Evolutionary conservation across 1,140 invertebrate species (phyloP), one percentile per base, ranked within the genome.

Genomic region (Micrasema minimum): DNA sequence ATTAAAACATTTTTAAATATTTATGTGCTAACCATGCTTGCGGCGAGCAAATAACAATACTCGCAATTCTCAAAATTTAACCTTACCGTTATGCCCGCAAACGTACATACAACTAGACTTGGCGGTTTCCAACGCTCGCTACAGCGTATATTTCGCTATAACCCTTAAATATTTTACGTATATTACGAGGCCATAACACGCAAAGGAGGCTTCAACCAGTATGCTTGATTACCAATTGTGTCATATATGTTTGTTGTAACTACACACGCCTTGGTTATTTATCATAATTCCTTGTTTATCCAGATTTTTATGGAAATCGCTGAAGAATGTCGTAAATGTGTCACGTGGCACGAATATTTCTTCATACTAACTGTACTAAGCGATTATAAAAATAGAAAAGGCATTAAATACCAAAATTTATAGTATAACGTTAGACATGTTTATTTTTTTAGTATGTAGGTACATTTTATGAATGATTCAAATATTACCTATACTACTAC

Each of bases 161-260:
- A 71, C 69, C 69, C 73, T 75, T 75, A 75, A 75, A 75, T 75
- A 75, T 75, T 69, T 71, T 64, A 75, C 69, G 69, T 66, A 66
- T 62, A 66, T 74, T 71, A 74, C 61, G 65, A 57, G 26, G 69
- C 38, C 26, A 51, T 74, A 74, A 74, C 72, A 74, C 70, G 72
- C 72, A 74, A 74, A 71, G 72, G 57, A 65, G 68, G 65, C 61
- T 70, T 70, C 23, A 61, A 66, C 35, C 72, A 62, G 66, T 66
- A 35, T 48, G 51, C 64, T 70, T 74, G 72, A 74, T 74, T 71
- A 66, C 66, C 65, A 55, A 65, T 67, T 55, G 66, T 46, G 66
- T 65, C 66, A 69, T 65, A 72, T 72, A 69, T 23, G 64, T 38
- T 41, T 50, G 45, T 45, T 61, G 48, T 51, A 66, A 67, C 35